Conservation (phyloP, 1,140 invertebrate species). For the Drosophila equinoxialis region DNA sequence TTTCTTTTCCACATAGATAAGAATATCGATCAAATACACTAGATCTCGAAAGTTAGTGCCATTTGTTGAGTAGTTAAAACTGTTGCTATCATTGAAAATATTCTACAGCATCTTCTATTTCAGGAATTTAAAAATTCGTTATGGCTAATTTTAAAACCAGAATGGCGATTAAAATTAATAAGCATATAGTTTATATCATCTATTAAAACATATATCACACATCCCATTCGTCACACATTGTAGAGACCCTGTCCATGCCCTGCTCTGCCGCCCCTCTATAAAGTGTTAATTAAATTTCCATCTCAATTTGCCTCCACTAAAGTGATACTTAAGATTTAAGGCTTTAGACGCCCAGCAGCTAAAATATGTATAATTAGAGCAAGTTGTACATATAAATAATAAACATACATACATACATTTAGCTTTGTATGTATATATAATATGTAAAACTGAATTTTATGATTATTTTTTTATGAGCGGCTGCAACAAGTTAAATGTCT, state of each 20-base stretch:
- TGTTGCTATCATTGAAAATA: too few species aligned
- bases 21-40: too few species aligned
- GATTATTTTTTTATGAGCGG: slow-evolving; percentile 29
- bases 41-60: too few species aligned
- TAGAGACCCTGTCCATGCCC: not conserved
- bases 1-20: too few species aligned
- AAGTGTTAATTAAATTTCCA: slow-evolving; percentile 19
- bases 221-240: slow-evolving; percentile 8
- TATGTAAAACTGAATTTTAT: slow-evolving; percentile 23
- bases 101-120: not conserved
- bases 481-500: slow-evolving; percentile 42
- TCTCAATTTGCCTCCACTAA: slow-evolving; percentile 29
- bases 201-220: not conserved
- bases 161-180: slow-evolving; percentile 2
- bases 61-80: too few species aligned
- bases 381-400: not conserved
- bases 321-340: slow-evolving; percentile 22
- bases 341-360: slow-evolving; percentile 1
- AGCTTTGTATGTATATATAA: not conserved
- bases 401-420: not conserved
- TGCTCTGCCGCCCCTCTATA: not conserved
- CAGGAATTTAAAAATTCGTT: not conserved
- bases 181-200: not conserved
- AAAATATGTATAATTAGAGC: slow-evolving; percentile 50
- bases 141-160: not conserved